phyloP scores from a whole-genome alignment of 1,140 invertebrate species.

The Eueides isabella region DNA sequence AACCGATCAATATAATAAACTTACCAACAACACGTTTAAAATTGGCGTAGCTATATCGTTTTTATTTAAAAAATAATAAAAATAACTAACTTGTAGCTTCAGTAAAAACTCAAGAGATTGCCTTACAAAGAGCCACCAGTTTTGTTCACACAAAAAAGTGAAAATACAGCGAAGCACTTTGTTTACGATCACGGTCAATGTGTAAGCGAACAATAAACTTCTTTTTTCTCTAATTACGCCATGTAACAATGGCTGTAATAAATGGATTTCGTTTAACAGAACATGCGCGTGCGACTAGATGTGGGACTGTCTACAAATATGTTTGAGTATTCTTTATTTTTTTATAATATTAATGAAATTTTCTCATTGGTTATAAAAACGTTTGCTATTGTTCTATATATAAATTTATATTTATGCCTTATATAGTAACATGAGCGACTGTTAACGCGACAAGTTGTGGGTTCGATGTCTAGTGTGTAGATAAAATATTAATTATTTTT shows the following conservation, averaged over 20 bases:
- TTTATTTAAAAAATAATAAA: background rate
- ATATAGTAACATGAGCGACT: too few species aligned
- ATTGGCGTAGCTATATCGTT: background rate
- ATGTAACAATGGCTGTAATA: slow-evolving; percentile 49
- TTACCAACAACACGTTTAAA: background rate
- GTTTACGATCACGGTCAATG: slow-evolving; percentile 48
- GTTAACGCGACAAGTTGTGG: too few species aligned
- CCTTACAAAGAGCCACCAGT: slow-evolving; percentile 27
- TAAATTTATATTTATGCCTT: background rate
- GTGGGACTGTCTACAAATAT: slow-evolving; percentile 13
- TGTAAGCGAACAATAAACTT: slow-evolving; percentile 50
- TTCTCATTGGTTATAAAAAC: background rate
- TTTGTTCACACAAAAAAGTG: slow-evolving; percentile 38
- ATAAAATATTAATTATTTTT: too few species aligned
- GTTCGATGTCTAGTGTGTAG: too few species aligned
- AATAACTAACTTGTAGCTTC: background rate
- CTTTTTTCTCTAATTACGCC: slow-evolving; percentile 54
- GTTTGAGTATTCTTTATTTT: background rate
- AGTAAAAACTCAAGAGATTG: slow-evolving; percentile 32
- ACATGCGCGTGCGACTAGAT: slow-evolving; percentile 33
- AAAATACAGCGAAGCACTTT: slow-evolving; percentile 40
- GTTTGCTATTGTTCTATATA: background rate
- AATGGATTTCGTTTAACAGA: slow-evolving; percentile 46
- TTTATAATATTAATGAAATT: background rate
- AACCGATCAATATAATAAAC: too few species aligned